Percentiles rank a stretch among this genome's conserved stretches.
Evolutionary conservation across 2,797 vertebrate genomes (phyloP).

Genomic region (Bovichtus diacanthus): DNA sequence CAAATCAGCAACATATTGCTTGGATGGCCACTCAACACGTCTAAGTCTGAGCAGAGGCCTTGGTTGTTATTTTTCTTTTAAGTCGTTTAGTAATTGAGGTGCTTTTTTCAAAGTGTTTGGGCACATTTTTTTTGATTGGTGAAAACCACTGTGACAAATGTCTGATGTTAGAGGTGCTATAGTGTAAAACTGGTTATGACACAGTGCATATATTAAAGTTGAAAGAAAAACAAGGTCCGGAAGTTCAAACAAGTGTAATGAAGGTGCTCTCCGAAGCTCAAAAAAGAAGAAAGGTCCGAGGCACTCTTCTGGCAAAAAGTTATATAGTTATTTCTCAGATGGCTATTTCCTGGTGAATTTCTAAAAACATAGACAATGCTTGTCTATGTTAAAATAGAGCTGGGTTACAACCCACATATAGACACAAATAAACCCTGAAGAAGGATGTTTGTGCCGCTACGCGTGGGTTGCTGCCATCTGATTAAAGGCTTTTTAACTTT

Average conservation of each 20-base stretch:
- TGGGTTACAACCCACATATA: neutral
- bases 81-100: neutral
- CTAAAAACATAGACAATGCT: neutral
- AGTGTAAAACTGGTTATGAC: neutral
- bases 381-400: neutral
- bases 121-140: neutral
- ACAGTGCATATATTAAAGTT: neutral
- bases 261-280: neutral
- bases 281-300: neutral
- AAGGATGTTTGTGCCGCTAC: no score
- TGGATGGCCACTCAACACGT: slow-evolving; percentile 14
- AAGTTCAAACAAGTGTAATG: neutral
- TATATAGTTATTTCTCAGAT: neutral
- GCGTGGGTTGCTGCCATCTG: neutral
- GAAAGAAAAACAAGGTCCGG: neutral
- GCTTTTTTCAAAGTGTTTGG: neutral
- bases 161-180: neutral
- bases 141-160: neutral
- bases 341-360: neutral
- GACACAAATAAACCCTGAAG: neutral
- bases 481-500: slow-evolving; percentile 6
- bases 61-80: neutral
- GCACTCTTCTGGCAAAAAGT: neutral
- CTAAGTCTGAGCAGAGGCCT: neutral
- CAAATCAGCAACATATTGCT: slow-evolving; percentile 34